Evolutionary conservation across 2,888 invertebrate genomes (phyloP), one percentile per base, ranked within the genome.

Genomic region (Trachelus stipa): DNA sequence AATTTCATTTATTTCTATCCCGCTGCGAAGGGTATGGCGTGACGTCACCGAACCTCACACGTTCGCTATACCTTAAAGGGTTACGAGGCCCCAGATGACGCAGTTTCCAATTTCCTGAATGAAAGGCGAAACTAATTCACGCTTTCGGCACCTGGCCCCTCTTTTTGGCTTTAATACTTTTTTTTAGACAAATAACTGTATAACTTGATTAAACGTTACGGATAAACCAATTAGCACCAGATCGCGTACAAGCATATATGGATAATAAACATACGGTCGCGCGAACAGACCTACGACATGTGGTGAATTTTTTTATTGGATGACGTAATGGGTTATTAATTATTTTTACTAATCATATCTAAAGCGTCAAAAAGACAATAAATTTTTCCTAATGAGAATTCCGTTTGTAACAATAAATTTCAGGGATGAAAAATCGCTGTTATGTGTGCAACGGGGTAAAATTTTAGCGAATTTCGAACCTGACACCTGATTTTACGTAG

Each of bases 81-180:
- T 90, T 89, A 85, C 79, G 79, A 69, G 79, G 77, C 80, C 77
- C 84, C 90, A 90, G 90, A 90, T 90, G 90, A 90, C 88, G 89
- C 85, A 81, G 84, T 90, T 90, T 89, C 86, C 88, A 88, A 90
- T 90, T 90, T 90, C 85, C 87, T 87, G 86, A 87, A 88, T 87
- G 89, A 87, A 84, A 85, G 81, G 88, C 87, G 87, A 85, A 85
- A 89, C 89, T 86, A 89, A 90, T 87, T 84, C 82, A 80, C 82
- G 77, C 81, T 82, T 80, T 83, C 84, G 85, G 83, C 90, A 90
- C 89, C 89, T 90, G 89, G 90, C 82, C 75, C 40, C 68, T 73
- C 75, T 68, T 73, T 68, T 68, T 69, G 23, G 73, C 0, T 71
- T 71, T 33, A 15, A 71, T 77, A 73, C 76, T 80, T 80, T 82